Evolutionary conservation across 23 tunicate genomes (phyloP), one percentile per base, ranked within the genome.

Genomic region (Styela plicata): DNA sequence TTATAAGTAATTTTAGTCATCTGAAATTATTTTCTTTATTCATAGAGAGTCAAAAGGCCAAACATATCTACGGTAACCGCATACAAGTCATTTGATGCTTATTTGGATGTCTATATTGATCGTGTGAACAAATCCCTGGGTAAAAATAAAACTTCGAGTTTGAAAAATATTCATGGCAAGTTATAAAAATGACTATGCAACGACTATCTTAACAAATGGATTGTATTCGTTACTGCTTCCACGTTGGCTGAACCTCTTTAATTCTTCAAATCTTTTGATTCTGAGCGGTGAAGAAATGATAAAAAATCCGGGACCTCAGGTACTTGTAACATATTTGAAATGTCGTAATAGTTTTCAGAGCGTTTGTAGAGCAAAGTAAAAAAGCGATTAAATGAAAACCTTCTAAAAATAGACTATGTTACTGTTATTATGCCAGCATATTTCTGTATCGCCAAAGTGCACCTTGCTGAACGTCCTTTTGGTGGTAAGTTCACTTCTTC

Each of bases 61-160:
- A 44, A 44, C 13, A 5, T 44, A 44, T 44, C 57, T 5, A 44
- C 57, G 57, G 33, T 80, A 53, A 70, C 74, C 0, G 34, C 64
- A 37, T 80, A 80, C 63, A 33, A 80, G 22, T 63, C 84, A 32
- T 83, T 83, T 74, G 80, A 74, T 21, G 19, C 3, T 18, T 83
- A 37, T 74, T 31, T 83, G 26, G 80, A 83, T 52, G 87, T 31
- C 22, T 52, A 83, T 27, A 52, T 83, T 2, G 79, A 76, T 2
- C 52, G 74, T 57, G 36, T 74, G 65, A 69, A 64, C 21, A 63
- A 23, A 80, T 33, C 32, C 13, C 17, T 24, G 21, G 36, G 17
- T 21, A 64, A 33, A 22, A 27, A 1, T 27, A 29, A 67, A 21
- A 26, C 18, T 24, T 36, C 16, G 23, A 77, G 16, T 36, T 23